Conservation (phyloP, 2,113 vertebrate species). For the Hydropotes inermis region DNA sequence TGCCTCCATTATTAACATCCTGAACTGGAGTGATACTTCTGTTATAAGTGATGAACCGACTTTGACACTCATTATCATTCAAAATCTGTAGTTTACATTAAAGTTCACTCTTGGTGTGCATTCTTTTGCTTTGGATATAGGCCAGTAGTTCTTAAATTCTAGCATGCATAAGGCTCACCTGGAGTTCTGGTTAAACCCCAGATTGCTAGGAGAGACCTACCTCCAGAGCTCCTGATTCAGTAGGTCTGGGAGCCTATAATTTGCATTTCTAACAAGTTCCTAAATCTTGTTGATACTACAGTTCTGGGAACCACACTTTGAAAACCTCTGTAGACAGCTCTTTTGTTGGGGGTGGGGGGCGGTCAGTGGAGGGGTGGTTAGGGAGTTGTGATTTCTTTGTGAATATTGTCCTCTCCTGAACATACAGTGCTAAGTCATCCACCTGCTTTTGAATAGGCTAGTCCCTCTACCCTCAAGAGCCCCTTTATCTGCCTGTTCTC, state of each 20-base stretch:
- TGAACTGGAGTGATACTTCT: neutral
- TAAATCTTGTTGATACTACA: neutral
- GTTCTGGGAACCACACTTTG: neutral
- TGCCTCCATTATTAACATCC: neutral
- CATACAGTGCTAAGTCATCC: neutral
- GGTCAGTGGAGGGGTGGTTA: neutral
- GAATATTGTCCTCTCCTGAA: neutral
- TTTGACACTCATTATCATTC: neutral
- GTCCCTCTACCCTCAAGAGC: neutral
- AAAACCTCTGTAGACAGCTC: neutral
- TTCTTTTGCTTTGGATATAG: neutral
- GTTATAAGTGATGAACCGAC: neutral
- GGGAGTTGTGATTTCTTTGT: neutral
- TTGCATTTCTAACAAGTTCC: neutral
- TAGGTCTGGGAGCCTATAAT: neutral
- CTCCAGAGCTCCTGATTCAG: neutral
- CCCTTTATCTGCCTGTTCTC: neutral
- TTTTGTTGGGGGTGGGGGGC: neutral
- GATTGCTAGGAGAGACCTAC: neutral
- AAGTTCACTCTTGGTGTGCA: neutral
- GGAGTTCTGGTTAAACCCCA: neutral
- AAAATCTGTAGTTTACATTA: neutral
- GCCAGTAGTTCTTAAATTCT: neutral
- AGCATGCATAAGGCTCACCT: neutral
- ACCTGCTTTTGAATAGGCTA: neutral